Evolutionary conservation across 37 sponge, comb jelly and placozoan species (phyloP), one percentile per base, ranked within the genome.

Genomic region (Dysidea cf. avara): DNA sequence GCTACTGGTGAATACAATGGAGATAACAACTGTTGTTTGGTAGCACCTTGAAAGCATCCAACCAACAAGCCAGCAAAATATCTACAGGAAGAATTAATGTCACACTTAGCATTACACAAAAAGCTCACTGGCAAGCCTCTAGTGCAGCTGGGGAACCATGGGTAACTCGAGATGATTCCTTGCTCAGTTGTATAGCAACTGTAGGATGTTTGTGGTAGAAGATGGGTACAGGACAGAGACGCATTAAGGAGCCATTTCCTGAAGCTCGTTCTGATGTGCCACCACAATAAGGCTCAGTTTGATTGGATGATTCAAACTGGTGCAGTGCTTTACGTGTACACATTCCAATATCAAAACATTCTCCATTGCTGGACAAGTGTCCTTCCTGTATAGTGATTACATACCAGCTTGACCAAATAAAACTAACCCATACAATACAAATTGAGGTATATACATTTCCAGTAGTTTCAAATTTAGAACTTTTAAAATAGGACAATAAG

Each of bases 231-330:
- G 95, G 84, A 58, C 81, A 81, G 32, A 94, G 64, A 31, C 95
- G 52, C 87, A 90, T 89, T 2, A 94, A 76, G 35, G 80, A 90
- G 4, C 90, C 95, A 72, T 94, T 94, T 22, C 95, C 95, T 20
- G 95, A 83, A 25, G 94, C 88, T 26, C 52, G 6, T 5, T 79
- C 74, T 7, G 83, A 39, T 0, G 82, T 85, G 16, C 86, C 64
- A 17, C 86, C 94, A 34, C 56, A 70, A 49, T 76, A 93, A 13
- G 88, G 85, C 18, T 72, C 64, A 16, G 65, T 51, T 39, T 64
- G 38, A 12, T 37, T 36, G 24, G 80, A 61, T 16, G 59, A 39
- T 17, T 73, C 38, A 50, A 82, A 91, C 24, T 63, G 61, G 47
- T 76, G 39, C 7, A 91, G 50, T 5, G 92, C 83, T 34, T 40